Percentiles rank a stretch among this genome's conserved stretches.
phyloP scores from a whole-genome alignment of 2,797 vertebrate genomes.

The Acropternis orthonyx region DNA sequence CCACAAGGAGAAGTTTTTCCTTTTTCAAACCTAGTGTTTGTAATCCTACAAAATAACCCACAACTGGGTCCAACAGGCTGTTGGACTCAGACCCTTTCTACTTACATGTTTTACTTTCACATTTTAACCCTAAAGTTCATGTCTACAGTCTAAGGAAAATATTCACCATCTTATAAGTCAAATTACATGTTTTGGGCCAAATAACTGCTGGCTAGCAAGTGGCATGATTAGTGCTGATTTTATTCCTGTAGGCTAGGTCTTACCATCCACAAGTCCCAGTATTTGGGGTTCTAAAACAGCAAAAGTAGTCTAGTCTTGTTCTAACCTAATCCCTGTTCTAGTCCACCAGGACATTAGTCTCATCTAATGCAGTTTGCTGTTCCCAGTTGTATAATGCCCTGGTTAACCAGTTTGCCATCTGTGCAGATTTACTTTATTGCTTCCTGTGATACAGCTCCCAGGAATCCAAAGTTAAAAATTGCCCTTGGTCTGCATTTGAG shows the following conservation, averaged over 20 bases:
- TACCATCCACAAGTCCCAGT: not conserved
- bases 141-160: not conserved
- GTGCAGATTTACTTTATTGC: conserved; percentile 21
- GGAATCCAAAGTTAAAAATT: not conserved
- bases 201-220: not conserved
- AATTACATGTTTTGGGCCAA: not conserved
- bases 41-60: not conserved
- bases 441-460: conserved; percentile 23
- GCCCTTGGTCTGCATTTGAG: not conserved
- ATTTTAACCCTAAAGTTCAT: not conserved
- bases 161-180: not conserved
- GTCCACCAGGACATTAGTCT: not conserved
- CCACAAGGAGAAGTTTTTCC: not conserved
- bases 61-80: not conserved
- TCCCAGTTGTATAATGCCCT: not conserved
- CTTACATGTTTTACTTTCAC: not conserved
- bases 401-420: conserved; percentile 30
- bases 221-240: not conserved
- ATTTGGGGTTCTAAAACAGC: not conserved
- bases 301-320: not conserved
- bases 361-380: not conserved
- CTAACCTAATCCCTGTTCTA: not conserved
- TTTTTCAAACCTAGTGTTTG: not conserved
- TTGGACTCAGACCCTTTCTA: not conserved
- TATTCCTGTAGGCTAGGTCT: not conserved